Evolutionary conservation across 2,797 vertebrate genomes (phyloP), one percentile per base, ranked within the genome.

Genomic region (Sebastolobus altivelis): DNA sequence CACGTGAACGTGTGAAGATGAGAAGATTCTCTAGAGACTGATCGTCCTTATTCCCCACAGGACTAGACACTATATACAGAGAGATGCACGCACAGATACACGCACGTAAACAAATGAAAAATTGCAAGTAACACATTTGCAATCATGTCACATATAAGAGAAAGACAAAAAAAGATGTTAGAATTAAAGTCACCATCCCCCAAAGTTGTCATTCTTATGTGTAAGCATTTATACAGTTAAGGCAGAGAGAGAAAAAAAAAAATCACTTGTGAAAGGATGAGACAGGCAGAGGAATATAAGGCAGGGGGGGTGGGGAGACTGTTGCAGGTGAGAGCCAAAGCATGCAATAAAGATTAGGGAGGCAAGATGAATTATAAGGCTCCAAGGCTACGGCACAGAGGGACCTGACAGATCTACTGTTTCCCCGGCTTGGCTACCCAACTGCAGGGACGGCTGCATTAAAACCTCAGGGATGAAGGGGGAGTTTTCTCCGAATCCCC

Each of bases 271-370:
- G 58, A 79, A 75, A 72, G 54, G 43, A 79, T 77, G 62, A 68
- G 37, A 35, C 55, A 75, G 70, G 62, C n/a, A 75, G 38, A 25
- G 40, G 40, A 82, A 59, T 63, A 29, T n/a, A 58, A 22, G 60
- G 18, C 2, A 2, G 29, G 6, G 40, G 35, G 35, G 46, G 4
- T 12, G 14, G 55, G 62, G 35, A 25, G 12, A n/a, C 18, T 69
- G 72, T 46, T 82, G 77, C 76, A 87, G 85, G 88, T 91, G 68
- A 86, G 75, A 86, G 77, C 65, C 65, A 86, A 86, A 80, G 66
- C 72, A 83, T 85, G 80, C 84, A 89, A 86, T 85, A 88, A 89
- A 90, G 90, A 90, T 91, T 88, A 85, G 70, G 63, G 43, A 78
- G 68, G 66, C 25, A 71, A 80, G 65, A 82, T 89, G 73, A 89